Percentiles rank a stretch among this genome's conserved stretches.
Conservation (phyloP, 2,797 vertebrate genomes). For the Semotilus atromaculatus region DNA sequence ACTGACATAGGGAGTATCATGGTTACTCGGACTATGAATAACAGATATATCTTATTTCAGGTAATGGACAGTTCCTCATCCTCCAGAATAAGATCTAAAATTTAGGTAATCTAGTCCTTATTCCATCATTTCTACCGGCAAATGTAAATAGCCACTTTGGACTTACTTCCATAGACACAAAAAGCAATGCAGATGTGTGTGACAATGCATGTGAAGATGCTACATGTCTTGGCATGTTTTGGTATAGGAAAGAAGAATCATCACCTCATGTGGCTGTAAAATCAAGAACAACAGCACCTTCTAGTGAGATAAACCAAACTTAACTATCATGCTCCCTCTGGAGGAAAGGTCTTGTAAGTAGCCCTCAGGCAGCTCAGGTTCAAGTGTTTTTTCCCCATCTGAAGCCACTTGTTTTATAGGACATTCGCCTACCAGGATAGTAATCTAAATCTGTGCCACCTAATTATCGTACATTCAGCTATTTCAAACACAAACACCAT, state of each 20-base stretch:
- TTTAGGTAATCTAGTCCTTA: neutral
- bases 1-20: neutral
- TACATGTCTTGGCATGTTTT: slow-evolving; percentile 44
- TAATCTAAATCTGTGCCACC: slow-evolving; percentile 15
- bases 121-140: slow-evolving; percentile 45
- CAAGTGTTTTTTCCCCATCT: slow-evolving; percentile 55
- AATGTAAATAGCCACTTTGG: slow-evolving; percentile 49
- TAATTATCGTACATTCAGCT: neutral
- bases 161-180: neutral
- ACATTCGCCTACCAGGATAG: slow-evolving; percentile 44
- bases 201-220: slow-evolving; percentile 18
- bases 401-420: slow-evolving; percentile 67
- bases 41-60: neutral
- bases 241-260: slow-evolving; percentile 57
- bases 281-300: slow-evolving; percentile 44
- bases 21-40: neutral
- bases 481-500: slow-evolving; percentile 15
- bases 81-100: neutral
- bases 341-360: slow-evolving; percentile 71
- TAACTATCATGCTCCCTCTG: slow-evolving; percentile 5
- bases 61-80: neutral
- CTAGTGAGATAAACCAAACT: slow-evolving; percentile 33
- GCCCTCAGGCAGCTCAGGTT: slow-evolving; percentile 12
- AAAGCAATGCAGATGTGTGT: slow-evolving; percentile 40
- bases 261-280: slow-evolving; percentile 34